phyloP scores from a whole-genome alignment of 2,888 invertebrate genomes.

The Gisinianus flammeolus region DNA sequence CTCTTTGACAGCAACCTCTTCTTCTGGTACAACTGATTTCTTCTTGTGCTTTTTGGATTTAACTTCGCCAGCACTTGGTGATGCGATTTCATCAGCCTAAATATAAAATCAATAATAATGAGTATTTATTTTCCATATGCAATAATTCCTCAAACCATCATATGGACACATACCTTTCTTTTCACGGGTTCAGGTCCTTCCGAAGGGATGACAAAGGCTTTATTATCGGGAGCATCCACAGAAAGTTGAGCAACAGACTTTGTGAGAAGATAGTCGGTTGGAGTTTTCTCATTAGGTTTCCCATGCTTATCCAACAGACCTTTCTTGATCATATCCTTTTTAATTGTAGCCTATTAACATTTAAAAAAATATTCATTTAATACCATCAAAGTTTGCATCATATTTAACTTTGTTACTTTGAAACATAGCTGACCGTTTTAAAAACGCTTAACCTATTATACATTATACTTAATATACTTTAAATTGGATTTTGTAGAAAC shows the following conservation, averaged over 20 bases:
- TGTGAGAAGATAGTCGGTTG: constrained; percentile 77
- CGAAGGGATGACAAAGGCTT: constrained; percentile 55
- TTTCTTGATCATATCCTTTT: constrained; percentile 85
- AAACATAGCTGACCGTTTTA: no score
- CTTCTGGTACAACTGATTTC: neutral
- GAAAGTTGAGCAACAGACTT: constrained; percentile 64
- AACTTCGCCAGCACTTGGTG: constrained; percentile 59
- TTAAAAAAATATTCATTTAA: constrained; percentile 1
- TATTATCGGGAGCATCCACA: constrained; percentile 43
- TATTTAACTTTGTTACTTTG: no score
- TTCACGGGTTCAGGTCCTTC: constrained; percentile 47
- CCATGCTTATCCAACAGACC: constrained; percentile 95
- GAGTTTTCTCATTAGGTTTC: constrained; percentile 95
- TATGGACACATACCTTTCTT: constrained; percentile 49
- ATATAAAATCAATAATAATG: no score
- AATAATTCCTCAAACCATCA: neutral
- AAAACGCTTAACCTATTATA: neutral
- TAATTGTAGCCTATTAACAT: constrained; percentile 76
- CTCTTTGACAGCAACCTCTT: neutral
- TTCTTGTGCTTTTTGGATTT: constrained; percentile 26
- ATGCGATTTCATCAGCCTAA: constrained; percentile 40
- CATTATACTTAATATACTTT: constrained; percentile 6
- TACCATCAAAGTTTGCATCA: no score
- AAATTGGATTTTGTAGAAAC: neutral
- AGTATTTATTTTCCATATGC: neutral